These are phyloP conservation scores for Sebastes schlegelii DNA, from an alignment of 2,113 vertebrate species.

Conservation along the genomic window DNA sequence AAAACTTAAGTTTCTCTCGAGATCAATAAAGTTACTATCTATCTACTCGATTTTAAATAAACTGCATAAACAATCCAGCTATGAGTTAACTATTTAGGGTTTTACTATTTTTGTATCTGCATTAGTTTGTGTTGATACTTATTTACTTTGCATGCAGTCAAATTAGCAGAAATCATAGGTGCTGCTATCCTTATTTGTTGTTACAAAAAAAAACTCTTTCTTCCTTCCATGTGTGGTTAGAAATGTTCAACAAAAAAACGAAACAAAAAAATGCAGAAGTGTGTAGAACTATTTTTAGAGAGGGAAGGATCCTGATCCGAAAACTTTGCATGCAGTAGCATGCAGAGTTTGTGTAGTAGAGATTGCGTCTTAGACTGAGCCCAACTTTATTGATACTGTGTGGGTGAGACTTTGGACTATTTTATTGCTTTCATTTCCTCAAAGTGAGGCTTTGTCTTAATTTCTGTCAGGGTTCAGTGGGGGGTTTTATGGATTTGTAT, in stretches of 20 bases:
- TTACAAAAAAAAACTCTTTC: background rate
- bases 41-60: background rate
- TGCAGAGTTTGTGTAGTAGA: background rate
- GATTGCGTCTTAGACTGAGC: background rate
- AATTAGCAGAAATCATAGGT: background rate
- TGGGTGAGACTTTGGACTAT: constrained; percentile 46
- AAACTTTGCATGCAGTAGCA: background rate
- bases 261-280: constrained; percentile 19
- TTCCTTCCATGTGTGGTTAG: too few species aligned
- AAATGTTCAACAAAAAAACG: background rate
- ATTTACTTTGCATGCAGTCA: background rate
- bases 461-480: background rate
- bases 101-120: background rate
- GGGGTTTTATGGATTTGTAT: background rate
- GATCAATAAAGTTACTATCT: too few species aligned
- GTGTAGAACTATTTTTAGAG: background rate
- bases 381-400: constrained; percentile 15
- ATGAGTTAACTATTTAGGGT: background rate
- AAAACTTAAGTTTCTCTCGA: too few species aligned
- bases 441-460: background rate
- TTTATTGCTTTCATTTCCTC: constrained; percentile 13
- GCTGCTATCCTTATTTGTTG: background rate
- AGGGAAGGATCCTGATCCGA: background rate
- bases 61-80: background rate
- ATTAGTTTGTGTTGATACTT: background rate